These are phyloP conservation scores for Nemapogon koenigi DNA, from an alignment of 2,888 invertebrate genomes.

Conservation along the genomic window DNA sequence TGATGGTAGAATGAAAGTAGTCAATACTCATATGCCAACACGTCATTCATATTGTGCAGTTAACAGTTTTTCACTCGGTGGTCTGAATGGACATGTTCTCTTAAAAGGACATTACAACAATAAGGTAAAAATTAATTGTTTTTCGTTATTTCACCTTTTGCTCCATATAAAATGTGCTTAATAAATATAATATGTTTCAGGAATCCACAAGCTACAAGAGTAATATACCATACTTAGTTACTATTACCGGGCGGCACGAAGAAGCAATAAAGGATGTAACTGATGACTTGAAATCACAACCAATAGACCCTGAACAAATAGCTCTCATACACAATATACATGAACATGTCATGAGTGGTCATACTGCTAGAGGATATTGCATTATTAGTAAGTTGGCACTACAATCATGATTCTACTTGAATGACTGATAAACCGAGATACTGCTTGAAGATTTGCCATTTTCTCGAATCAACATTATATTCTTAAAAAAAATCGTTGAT, in stretches of 20 bases:
- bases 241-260: slow-evolving; percentile 63
- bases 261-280: slow-evolving; percentile 37
- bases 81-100: slow-evolving; percentile 30
- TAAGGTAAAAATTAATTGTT: slow-evolving; percentile 27
- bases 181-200: slow-evolving; percentile 19
- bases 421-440: no score
- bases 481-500: no score
- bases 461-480: no score
- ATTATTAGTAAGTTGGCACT: slow-evolving; percentile 45
- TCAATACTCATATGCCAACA: slow-evolving; percentile 25
- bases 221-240: slow-evolving; percentile 50
- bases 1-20: slow-evolving; percentile 25
- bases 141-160: no score
- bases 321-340: slow-evolving; percentile 52
- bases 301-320: slow-evolving; percentile 53
- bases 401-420: no score
- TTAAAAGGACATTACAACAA: slow-evolving; percentile 32
- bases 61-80: slow-evolving; percentile 31
- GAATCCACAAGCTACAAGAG: slow-evolving; percentile 25
- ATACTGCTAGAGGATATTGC: slow-evolving; percentile 69
- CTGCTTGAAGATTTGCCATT: no score
- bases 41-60: slow-evolving; percentile 25
- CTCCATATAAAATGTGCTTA: not conserved
- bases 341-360: slow-evolving; percentile 54
- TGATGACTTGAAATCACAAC: slow-evolving; percentile 27